Percentiles rank a stretch among this genome's conserved stretches.
Evolutionary conservation across 2,113 vertebrate genomes (phyloP).

Genomic region (Saimiri boliviensis): DNA sequence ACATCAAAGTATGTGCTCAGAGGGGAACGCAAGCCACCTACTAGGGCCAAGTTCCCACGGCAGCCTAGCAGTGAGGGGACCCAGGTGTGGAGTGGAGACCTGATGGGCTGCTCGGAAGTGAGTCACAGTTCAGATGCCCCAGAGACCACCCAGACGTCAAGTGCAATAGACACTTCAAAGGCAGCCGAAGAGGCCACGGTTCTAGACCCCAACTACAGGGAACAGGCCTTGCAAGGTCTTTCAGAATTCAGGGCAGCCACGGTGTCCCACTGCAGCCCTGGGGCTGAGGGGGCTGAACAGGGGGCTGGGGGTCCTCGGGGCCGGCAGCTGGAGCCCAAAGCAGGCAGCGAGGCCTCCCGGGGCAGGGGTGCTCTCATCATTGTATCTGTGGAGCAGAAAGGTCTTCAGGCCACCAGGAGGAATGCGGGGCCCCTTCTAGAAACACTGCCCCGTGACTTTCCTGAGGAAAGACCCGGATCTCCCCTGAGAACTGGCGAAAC

Average conservation of each 20-base stretch:
- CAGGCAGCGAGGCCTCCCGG: neutral
- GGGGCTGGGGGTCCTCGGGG: neutral
- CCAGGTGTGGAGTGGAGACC: neutral
- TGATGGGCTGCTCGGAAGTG: neutral
- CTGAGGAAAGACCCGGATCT: conserved; percentile 25
- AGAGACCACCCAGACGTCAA: conserved; percentile 28
- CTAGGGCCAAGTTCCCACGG: conserved; percentile 13
- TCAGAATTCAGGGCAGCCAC: neutral
- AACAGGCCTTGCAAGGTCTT: conserved; percentile 31
- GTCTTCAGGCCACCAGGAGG: conserved; percentile 65
- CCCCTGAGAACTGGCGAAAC: neutral
- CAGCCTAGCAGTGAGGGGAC: rapidly evolving
- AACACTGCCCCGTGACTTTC: neutral
- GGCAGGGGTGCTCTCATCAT: conserved; percentile 62
- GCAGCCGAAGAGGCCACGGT: neutral
- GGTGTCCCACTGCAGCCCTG: neutral
- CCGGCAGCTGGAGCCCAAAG: neutral
- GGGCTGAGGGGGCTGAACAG: neutral
- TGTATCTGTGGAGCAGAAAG: conserved; percentile 74
- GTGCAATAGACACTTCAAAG: neutral
- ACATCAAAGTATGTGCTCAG: neutral
- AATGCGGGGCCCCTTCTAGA: neutral
- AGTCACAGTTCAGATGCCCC: neutral
- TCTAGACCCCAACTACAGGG: neutral
- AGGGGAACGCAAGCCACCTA: neutral